Evolutionary conservation across 2,888 invertebrate genomes (phyloP).

Genomic region (Noctua janthe): DNA sequence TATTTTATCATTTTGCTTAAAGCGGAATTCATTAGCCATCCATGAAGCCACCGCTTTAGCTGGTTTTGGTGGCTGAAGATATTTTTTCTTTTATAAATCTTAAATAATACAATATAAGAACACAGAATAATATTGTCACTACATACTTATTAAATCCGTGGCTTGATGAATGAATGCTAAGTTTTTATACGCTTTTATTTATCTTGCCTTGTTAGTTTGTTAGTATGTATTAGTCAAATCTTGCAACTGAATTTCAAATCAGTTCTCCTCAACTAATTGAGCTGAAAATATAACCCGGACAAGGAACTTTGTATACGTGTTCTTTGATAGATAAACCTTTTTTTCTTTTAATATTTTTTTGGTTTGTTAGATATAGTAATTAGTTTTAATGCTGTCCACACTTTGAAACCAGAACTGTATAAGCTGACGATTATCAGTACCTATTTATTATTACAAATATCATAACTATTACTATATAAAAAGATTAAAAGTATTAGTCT

Average conservation of each 20-base stretch:
- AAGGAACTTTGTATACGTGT: too few species aligned
- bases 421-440: too few species aligned
- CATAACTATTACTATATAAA: not conserved
- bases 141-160: not conserved
- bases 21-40: slow-evolving; percentile 21
- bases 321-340: too few species aligned
- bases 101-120: not conserved
- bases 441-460: not conserved
- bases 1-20: slow-evolving; percentile 31
- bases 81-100: not conserved
- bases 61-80: not conserved
- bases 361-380: not conserved
- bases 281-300: too few species aligned
- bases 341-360: too few species aligned
- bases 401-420: not conserved
- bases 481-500: not conserved
- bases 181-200: not conserved
- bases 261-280: too few species aligned
- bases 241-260: too few species aligned
- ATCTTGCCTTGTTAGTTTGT: too few species aligned
- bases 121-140: not conserved
- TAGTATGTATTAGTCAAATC: too few species aligned
- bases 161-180: not conserved
- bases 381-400: not conserved
- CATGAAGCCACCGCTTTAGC: not conserved